Evolutionary conservation across 2,797 vertebrate species (phyloP), one percentile per base, ranked within the genome.

Genomic region (Sciurus carolinensis): DNA sequence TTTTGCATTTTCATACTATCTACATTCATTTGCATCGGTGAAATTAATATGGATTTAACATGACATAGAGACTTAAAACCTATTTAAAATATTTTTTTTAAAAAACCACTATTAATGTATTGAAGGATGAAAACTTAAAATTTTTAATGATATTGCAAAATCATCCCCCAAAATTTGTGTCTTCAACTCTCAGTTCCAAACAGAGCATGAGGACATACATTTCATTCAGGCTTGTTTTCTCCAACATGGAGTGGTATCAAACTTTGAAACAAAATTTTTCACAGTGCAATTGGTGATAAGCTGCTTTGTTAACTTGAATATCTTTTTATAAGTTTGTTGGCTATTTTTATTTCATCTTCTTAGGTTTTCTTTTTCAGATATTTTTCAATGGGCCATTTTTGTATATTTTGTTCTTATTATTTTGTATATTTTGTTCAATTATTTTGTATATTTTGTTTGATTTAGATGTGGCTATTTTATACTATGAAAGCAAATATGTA

Each of bases 371-470:
- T 88, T 71, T 85, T 52, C 18, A 36, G 9, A 24, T 93, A 57
- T 57, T 90, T 90, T 93, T 62, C 39, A 59, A 54, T 64, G 28
- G 7, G 3, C 73, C 67, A 18, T 54, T 94, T 59, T 67, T 18
- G 9, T 79, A 24, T 62, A 47, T 73, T 82, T 94, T 89, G 54
- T 77, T 24, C 64, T 89, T 85, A n/a, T n/a, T n/a, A n/a, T 94
- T 59, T 67, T 18, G 9, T 79, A 24, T 62, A 47, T 73, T 82
- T 94, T 89, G 54, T 77, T 24, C 64, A n/a, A n/a, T n/a, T n/a
- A n/a, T n/a, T n/a, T n/a, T n/a, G n/a, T n/a, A n/a, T n/a, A n/a
- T n/a, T n/a, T n/a, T n/a, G n/a, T 89, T 85, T 30, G 18, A 47
- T 4, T 57, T 87, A 15, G 64, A 22, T 64, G 22, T 47, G 6